phyloP scores from a whole-genome alignment of 1,140 invertebrate species.

The Bombus breviceps region DNA sequence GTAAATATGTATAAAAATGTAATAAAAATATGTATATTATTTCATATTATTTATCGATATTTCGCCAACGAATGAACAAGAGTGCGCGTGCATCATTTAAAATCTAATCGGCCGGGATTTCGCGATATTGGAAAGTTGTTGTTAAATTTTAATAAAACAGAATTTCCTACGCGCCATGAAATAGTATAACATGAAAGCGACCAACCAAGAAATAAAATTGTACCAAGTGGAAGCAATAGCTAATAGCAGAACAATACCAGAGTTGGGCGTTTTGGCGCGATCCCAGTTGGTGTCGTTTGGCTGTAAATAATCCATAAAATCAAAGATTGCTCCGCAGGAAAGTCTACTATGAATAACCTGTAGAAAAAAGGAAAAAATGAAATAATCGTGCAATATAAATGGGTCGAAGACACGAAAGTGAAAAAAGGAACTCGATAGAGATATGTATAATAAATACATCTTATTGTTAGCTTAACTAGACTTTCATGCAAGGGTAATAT shows the following conservation, averaged over 20 bases:
- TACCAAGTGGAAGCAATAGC: slow-evolving; percentile 85
- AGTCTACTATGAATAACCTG: slow-evolving; percentile 86
- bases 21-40: neutral
- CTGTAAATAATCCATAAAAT: slow-evolving; percentile 90
- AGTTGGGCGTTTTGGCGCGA: slow-evolving; percentile 85
- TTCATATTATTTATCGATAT: neutral
- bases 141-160: slow-evolving; percentile 60
- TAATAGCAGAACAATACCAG: slow-evolving; percentile 84
- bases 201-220: slow-evolving; percentile 83
- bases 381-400: neutral
- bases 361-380: neutral
- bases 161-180: slow-evolving; percentile 80
- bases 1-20: neutral
- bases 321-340: slow-evolving; percentile 86
- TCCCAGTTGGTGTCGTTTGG: slow-evolving; percentile 84
- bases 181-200: slow-evolving; percentile 82
- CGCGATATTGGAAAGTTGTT: neutral
- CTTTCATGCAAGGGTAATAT: neutral
- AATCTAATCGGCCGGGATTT: neutral
- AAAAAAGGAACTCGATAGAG: neutral
- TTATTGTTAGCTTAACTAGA: neutral
- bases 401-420: neutral
- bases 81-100: neutral
- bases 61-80: neutral
- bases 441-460: neutral